Base-by-base conservation (phyloP, 2,888 invertebrate species). In the Campaea margaritaria region DNA sequence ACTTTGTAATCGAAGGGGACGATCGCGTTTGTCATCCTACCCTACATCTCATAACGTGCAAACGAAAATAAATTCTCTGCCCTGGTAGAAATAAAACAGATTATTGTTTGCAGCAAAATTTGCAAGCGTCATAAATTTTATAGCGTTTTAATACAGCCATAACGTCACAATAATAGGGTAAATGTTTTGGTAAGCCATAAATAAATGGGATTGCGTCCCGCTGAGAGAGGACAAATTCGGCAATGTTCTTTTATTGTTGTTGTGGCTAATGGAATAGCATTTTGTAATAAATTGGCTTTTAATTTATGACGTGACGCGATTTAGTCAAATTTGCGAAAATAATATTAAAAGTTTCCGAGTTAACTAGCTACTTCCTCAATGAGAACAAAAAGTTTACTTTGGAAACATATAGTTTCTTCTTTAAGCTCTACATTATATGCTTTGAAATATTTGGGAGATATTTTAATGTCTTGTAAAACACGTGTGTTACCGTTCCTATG, bases 141-240 rank as follows among this genome's bases (percentile, higher is more conserved):
- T 89, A 81, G 84, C 86, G 81, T 79, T 91, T 91, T 92, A 90
- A 92, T 91, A 91, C 87, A 89, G 91, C 90, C 87, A 86, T 91
- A 91, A 89, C 87, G 81, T 79, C 83, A 87, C 88, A 90, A 89
- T 91, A 91, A 91, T 90, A 90, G 91, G 90, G 88, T 86, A 91
- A 91, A 92, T 92, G 91, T 91, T 91, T 91, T 91, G 91, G 91
- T 90, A 89, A 88, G 85, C 86, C 89, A 90, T 91, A 90, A 91
- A 92, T 91, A 88, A 86, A 83, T 83, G 85, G 77, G 79, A 82
- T 82, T 78, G 79, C 80, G 73, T 83, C 83, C 84, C 80, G 86
- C 84, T 78, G 86, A 71, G 86, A 74, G 83, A 86, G 60, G 60
- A 61, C 86, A 85, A 87, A 89, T 87, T 86, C 70, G 74, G 75